Conservation (phyloP, 2,888 invertebrate species). For the Syrista parreyssii region DNA sequence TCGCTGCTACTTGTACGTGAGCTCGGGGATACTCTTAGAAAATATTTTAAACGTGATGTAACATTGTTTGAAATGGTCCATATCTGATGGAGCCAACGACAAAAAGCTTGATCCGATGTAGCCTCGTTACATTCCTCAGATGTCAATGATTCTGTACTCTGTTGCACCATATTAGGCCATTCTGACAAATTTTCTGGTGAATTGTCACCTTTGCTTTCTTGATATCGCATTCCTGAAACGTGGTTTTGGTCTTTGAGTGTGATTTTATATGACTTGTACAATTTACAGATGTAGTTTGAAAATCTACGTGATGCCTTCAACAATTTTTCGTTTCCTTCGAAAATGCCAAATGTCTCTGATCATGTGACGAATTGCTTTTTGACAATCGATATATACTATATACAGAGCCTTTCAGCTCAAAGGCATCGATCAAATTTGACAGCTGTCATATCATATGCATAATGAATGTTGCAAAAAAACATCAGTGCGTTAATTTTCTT, state of each 20-base stretch:
- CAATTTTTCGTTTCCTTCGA: neutral
- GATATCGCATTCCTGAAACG: neutral
- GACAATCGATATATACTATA: neutral
- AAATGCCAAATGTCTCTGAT: neutral
- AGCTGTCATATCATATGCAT: neutral
- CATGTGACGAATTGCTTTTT: neutral
- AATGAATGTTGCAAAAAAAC: neutral
- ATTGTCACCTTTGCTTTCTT: neutral
- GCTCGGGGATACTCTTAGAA: neutral
- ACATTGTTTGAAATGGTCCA: conserved; percentile 1
- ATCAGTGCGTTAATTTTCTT: neutral
- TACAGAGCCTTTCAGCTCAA: neutral
- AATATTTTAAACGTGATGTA: neutral
- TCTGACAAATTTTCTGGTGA: neutral
- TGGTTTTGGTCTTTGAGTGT: neutral
- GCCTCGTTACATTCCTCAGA: neutral
- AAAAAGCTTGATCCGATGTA: neutral
- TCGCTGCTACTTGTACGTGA: neutral
- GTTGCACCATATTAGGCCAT: neutral
- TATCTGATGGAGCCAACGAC: conserved; percentile 2
- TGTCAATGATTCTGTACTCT: neutral
- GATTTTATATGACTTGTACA: neutral
- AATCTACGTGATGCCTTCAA: neutral
- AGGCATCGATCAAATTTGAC: neutral
- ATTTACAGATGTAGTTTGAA: neutral